A percentile compares a stretch with the other conserved stretches of the same genome.
phyloP scores from a whole-genome alignment of 2,888 invertebrate species.

The Muscina levida region DNA sequence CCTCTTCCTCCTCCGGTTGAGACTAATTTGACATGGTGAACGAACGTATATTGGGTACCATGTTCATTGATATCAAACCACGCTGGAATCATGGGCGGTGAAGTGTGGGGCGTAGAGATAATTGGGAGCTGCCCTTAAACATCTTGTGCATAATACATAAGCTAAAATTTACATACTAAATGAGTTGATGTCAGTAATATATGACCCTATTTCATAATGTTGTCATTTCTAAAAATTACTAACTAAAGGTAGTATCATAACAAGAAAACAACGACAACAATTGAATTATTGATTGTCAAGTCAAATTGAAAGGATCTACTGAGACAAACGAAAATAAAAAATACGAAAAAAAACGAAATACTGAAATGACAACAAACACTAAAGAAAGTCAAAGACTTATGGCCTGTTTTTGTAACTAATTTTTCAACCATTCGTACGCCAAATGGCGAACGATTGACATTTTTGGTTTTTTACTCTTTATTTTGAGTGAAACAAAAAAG shows the following conservation, averaged over 20 bases:
- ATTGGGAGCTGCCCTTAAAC: constrained; percentile 28
- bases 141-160: constrained; percentile 50
- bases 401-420: too few species aligned
- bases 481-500: too few species aligned
- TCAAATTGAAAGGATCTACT: too few species aligned
- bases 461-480: too few species aligned
- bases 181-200: constrained; percentile 58
- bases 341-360: not conserved
- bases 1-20: constrained; percentile 20
- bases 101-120: not conserved
- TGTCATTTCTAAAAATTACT: constrained; percentile 55
- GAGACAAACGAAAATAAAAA: not conserved
- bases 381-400: too few species aligned
- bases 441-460: too few species aligned
- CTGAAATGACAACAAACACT: too few species aligned
- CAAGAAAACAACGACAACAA: constrained; percentile 14
- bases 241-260: constrained; percentile 23
- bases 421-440: too few species aligned
- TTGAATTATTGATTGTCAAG: constrained; percentile 36
- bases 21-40: constrained; percentile 21
- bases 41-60: not conserved
- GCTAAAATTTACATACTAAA: constrained; percentile 62
- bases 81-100: not conserved
- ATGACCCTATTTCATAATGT: constrained; percentile 58
- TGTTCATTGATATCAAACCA: too few species aligned